These are phyloP conservation scores for Aspidiotus destructor DNA, from an alignment of 2,888 invertebrate genomes.

Conservation along the genomic window DNA sequence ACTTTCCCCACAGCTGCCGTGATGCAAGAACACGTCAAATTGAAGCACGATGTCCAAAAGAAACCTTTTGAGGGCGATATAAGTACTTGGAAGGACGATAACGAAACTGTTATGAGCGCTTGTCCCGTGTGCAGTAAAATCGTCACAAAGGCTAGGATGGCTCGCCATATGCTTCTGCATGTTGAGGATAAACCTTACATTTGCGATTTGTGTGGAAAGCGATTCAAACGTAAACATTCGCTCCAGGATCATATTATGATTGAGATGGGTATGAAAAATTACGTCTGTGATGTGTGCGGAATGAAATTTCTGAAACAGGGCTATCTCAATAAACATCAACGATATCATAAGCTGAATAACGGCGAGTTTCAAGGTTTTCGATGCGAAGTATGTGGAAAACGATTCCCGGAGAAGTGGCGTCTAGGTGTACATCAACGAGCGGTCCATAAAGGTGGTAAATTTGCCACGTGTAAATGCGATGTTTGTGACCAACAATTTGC, in stretches of 20 bases:
- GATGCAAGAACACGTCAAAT: conserved; percentile 8
- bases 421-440: conserved; percentile 25
- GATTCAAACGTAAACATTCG: conserved; percentile 25
- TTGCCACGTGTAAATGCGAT: conserved; percentile 19
- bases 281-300: conserved; percentile 26
- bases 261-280: conserved; percentile 30
- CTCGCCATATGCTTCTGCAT: conserved; percentile 27
- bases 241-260: conserved; percentile 29
- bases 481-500: conserved; percentile 19
- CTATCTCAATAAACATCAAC: conserved; percentile 24
- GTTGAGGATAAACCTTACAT: conserved; percentile 12
- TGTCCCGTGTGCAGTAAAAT: conserved; percentile 17
- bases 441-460: conserved; percentile 24
- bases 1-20: conserved; percentile 6
- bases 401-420: conserved; percentile 27
- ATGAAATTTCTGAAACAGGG: conserved; percentile 28
- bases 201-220: conserved; percentile 22
- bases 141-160: conserved; percentile 21
- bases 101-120: conserved; percentile 7
- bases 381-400: conserved; percentile 24
- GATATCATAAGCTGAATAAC: conserved; percentile 23
- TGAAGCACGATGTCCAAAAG: conserved; percentile 4
- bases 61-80: neutral
- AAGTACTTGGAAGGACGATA: neutral
- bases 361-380: conserved; percentile 24